phyloP scores from a whole-genome alignment of 2,113 vertebrate species.

The Atherinomorus stipes region DNA sequence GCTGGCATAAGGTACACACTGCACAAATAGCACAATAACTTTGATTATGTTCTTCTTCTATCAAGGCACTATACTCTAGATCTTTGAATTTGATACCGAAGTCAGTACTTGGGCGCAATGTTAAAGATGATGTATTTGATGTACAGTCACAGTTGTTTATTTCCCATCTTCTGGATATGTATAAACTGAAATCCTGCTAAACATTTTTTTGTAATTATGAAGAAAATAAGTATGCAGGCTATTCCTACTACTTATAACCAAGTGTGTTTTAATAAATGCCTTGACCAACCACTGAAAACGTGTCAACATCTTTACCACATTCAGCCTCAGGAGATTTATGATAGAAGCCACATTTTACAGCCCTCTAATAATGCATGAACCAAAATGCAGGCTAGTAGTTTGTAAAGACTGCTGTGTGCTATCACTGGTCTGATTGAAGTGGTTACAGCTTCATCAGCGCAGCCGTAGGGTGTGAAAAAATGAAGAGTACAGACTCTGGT shows the following conservation, averaged over 20 bases:
- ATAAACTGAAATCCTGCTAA: too few species aligned
- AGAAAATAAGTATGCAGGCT: neutral
- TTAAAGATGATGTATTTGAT: too few species aligned
- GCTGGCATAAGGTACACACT: neutral
- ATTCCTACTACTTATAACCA: too few species aligned
- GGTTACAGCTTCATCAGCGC: conserved; percentile 57
- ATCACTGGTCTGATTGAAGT: conserved; percentile 58
- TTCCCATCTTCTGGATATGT: too few species aligned
- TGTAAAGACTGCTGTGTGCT: conserved; percentile 45
- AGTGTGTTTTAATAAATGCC: too few species aligned
- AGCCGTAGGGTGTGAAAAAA: conserved; percentile 56
- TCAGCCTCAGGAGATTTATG: conserved; percentile 14
- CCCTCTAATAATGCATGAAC: conserved; percentile 25
- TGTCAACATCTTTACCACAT: neutral
- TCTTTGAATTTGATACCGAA: too few species aligned
- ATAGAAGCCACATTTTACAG: conserved; percentile 16
- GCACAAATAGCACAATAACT: conserved; percentile 4
- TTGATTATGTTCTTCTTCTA: neutral
- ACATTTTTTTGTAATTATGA: neutral
- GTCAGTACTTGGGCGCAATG: too few species aligned
- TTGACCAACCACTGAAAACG: neutral
- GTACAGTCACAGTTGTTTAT: too few species aligned
- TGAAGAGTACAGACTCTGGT: conserved; percentile 58
- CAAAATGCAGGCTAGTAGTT: conserved; percentile 18
- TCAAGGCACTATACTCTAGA: too few species aligned